Base-by-base conservation (phyloP, 2,113 vertebrate genomes). In the Megaceryle maxima region DNA sequence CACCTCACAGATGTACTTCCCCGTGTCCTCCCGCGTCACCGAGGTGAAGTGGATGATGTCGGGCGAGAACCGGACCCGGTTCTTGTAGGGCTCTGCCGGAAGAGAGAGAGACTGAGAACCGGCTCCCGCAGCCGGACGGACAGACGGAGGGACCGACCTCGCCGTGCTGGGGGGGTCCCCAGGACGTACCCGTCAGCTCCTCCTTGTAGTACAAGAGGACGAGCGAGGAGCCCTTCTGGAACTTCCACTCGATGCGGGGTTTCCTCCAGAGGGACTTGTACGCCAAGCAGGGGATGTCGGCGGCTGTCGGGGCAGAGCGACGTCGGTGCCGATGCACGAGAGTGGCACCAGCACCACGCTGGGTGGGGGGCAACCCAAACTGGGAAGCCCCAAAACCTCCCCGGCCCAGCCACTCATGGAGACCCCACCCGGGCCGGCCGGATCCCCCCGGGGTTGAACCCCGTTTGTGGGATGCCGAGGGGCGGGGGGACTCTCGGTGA, bases 181-280 rank as follows among this genome's bases (percentile, higher is more conserved):
- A 2, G 9, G 8, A n/a, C 50, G 11, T 72, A 98, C 98, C 96
- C 4, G 97, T 98, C 51, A 98, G 94, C 41, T 94, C 10, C 1
- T 7, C 76, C 5, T 25, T 77, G 2, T 97, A 96, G 83, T 97
- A 98, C 22, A 98, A 74, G 0, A 98, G 90, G 2, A 67, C 43
- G 2, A 96, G 94, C 2, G 69, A 83, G 1, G 81, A 83, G 1
- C 95, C 96, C 2, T 57, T 87, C 24, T 94, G 85, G 67, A 98
- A 98, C 33, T 98, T 98, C 98, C 98, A 98, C 82, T 98, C 98
- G 62, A 98, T 96, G 1, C 98, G 97, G 19, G 92, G 90, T 3
- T 14, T 31, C 25, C 2, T 12, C 18, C 25, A 24, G 8, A 24
- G 1, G 2, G 28, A 63, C 2, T 3, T 6, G 2, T 29, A 79